Evolutionary conservation across 2,797 vertebrate species (phyloP).

Genomic region (Nasua narica): DNA sequence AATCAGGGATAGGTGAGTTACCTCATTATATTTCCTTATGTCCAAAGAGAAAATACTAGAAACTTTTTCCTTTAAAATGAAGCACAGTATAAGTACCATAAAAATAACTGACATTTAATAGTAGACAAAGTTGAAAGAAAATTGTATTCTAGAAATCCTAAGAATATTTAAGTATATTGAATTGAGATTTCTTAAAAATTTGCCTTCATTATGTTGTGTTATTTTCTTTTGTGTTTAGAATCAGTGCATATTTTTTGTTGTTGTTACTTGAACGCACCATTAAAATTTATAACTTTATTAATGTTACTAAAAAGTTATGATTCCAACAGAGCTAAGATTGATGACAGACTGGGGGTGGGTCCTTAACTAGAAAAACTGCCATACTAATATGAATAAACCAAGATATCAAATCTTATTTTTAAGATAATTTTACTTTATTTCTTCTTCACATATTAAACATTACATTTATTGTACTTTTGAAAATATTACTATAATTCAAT

Average conservation of each 20-base stretch:
- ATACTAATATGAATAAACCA: background rate
- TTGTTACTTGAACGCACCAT: background rate
- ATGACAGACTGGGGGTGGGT: background rate
- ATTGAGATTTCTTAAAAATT: background rate
- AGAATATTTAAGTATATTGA: background rate
- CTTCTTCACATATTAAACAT: background rate
- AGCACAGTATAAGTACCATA: background rate
- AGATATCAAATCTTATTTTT: background rate
- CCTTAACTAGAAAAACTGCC: background rate
- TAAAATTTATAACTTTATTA: background rate
- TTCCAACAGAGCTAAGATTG: background rate
- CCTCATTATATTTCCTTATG: background rate
- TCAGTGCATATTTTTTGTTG: background rate
- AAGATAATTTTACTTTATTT: background rate
- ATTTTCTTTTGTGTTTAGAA: background rate
- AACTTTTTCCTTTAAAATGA: background rate
- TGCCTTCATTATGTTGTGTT: background rate
- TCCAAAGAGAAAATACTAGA: background rate
- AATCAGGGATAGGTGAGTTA: background rate
- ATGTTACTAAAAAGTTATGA: background rate
- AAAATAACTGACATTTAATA: background rate
- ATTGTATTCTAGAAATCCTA: background rate
- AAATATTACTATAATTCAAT: background rate
- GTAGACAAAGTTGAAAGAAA: background rate
- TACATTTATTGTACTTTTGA: background rate